Conservation (phyloP, 2,113 vertebrate genomes). For the Sitta europaea region DNA sequence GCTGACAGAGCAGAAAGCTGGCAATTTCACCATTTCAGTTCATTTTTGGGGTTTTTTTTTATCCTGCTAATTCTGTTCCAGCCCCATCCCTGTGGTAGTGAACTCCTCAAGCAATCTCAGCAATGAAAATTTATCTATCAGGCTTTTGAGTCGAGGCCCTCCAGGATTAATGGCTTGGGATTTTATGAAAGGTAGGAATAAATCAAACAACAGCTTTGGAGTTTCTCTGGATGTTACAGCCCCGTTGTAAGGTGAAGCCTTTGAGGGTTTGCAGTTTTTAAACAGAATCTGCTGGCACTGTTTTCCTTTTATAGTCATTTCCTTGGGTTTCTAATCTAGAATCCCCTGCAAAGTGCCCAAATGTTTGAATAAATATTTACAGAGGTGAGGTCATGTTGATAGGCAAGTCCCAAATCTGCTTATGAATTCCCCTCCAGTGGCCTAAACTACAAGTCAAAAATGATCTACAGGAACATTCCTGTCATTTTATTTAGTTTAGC, state of each 20-base stretch:
- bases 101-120: not conserved
- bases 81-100: not conserved
- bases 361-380: conserved; percentile 28
- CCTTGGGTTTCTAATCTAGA: not conserved
- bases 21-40: not conserved
- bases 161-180: not conserved
- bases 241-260: not conserved
- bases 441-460: not conserved
- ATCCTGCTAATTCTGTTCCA: not conserved
- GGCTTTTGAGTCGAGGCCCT: not conserved
- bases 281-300: not conserved
- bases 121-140: conserved; percentile 1
- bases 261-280: not conserved
- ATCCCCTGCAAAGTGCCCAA: not conserved
- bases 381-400: not conserved
- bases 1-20: not conserved
- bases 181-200: not conserved
- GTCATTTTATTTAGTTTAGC: not conserved
- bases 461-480: not conserved
- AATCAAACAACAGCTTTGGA: not conserved
- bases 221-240: not conserved
- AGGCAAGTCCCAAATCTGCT: not conserved
- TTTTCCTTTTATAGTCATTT: conserved; percentile 33
- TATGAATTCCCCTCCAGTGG: not conserved
- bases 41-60: not conserved